phyloP scores from a whole-genome alignment of 2,888 invertebrate species.

The Xylota segnis region DNA sequence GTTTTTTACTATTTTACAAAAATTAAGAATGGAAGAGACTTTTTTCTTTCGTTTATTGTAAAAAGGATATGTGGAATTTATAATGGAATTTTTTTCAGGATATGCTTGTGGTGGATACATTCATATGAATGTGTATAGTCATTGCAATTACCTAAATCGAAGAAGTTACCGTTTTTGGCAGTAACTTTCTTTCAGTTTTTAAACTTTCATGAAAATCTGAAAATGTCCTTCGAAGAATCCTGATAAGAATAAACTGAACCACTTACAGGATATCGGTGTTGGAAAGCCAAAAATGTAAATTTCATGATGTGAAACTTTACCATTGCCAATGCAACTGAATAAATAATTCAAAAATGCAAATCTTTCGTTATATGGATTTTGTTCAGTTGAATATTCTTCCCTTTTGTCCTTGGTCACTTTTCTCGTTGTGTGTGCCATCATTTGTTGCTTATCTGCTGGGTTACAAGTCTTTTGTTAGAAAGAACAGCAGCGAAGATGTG shows the following conservation, averaged over 20 bases:
- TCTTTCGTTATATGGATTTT: background rate
- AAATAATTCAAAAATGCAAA: conserved; percentile 45
- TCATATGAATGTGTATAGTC: background rate
- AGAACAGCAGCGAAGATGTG: background rate
- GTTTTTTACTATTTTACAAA: conserved; percentile 52
- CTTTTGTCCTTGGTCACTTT: background rate
- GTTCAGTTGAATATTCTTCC: background rate
- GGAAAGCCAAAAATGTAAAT: conserved; percentile 15
- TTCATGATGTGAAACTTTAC: conserved; percentile 31
- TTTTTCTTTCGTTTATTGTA: conserved; percentile 42
- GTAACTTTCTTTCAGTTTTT: background rate
- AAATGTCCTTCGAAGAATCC: conserved; percentile 8
- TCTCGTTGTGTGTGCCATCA: background rate
- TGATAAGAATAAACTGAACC: background rate
- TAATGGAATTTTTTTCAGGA: conserved; percentile 29
- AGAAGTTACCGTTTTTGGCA: background rate
- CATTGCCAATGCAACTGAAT: conserved; percentile 30
- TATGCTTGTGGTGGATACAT: conserved; percentile 37
- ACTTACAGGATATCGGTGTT: conserved; percentile 13
- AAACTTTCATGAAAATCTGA: conserved; percentile 8
- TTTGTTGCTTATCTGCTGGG: conserved; percentile 7
- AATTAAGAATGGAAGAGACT: conserved; percentile 64
- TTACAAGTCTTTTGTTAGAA: background rate
- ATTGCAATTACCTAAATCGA: conserved; percentile 8
- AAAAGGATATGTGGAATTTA: conserved; percentile 50